A percentile compares a stretch with the other conserved stretches of the same genome.
phyloP scores from a whole-genome alignment of 53 echinoderm and acorn worm genomes.

The Arbacia lixula region DNA sequence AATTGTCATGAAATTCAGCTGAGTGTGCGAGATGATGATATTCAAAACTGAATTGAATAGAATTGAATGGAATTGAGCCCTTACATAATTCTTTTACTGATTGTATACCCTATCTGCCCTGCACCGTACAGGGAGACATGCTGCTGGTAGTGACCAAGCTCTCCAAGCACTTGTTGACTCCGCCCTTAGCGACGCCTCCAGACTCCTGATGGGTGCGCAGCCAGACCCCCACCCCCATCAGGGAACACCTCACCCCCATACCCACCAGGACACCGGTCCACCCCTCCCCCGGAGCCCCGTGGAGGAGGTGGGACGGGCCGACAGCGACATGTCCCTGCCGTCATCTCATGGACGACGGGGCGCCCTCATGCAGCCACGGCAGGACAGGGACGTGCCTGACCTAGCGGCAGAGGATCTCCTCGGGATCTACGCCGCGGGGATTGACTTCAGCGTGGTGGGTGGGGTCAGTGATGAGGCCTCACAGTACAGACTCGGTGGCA shows the following conservation, averaged over 20 bases:
- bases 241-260: neutral
- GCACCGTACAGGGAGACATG: too few species aligned
- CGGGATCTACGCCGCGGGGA: constrained; percentile 37
- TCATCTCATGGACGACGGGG: too few species aligned
- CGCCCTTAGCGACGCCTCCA: constrained; percentile 37
- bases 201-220: constrained; percentile 4
- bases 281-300: neutral
- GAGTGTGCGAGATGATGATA: too few species aligned
- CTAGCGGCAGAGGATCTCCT: constrained; percentile 28
- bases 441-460: constrained; percentile 41
- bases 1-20: too few species aligned
- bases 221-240: neutral
- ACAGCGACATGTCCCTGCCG: neutral
- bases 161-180: constrained; percentile 44
- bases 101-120: too few species aligned
- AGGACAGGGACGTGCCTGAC: constrained; percentile 10
- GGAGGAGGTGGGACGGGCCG: constrained; percentile 25
- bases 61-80: too few species aligned
- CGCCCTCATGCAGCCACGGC: neutral
- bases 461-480: neutral
- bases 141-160: too few species aligned
- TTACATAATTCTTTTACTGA: too few species aligned
- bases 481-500: neutral
- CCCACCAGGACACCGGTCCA: neutral
- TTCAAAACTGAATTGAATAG: too few species aligned